Evolutionary conservation across 2,888 invertebrate species (phyloP).

Genomic region (Anticlea derivata): DNA sequence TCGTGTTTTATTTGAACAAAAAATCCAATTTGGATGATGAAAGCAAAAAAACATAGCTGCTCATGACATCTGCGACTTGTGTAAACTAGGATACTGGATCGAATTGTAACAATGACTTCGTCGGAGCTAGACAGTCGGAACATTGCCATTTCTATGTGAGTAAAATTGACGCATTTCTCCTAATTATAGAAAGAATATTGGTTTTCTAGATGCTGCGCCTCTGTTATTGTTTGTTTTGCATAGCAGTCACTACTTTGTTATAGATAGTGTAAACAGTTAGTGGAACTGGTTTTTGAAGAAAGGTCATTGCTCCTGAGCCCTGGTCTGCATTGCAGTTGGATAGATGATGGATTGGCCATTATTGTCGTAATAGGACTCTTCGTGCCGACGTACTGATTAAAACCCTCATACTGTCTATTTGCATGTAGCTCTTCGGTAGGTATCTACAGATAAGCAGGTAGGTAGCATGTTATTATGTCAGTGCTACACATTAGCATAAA

Average conservation of each 20-base stretch:
- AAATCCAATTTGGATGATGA: constrained; percentile 74
- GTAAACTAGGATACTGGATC: constrained; percentile 54
- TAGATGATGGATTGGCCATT: constrained; percentile 2
- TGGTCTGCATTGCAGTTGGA: constrained; percentile 21
- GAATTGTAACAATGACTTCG: constrained; percentile 67
- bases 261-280: constrained; percentile 26
- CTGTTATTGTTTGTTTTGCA: constrained; percentile 50
- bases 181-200: constrained; percentile 60
- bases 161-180: constrained; percentile 60
- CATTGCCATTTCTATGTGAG: constrained; percentile 78
- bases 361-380: constrained; percentile 5
- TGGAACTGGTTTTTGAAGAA: constrained; percentile 29
- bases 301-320: constrained; percentile 39
- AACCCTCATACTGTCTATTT: constrained; percentile 18
- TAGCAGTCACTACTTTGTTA: constrained; percentile 24
- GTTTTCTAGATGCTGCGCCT: constrained; percentile 42
- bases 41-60: constrained; percentile 67
- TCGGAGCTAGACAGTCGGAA: constrained; percentile 78
- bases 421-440: constrained; percentile 11
- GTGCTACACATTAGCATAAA: constrained; percentile 9
- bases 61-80: constrained; percentile 59
- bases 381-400: constrained; percentile 9
- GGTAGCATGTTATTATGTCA: constrained; percentile 10
- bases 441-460: constrained; percentile 8
- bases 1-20: constrained; percentile 62